Evolutionary conservation across 1,140 invertebrate genomes (phyloP), one percentile per base, ranked within the genome.

Genomic region (Ditylenchus dipsaci): DNA sequence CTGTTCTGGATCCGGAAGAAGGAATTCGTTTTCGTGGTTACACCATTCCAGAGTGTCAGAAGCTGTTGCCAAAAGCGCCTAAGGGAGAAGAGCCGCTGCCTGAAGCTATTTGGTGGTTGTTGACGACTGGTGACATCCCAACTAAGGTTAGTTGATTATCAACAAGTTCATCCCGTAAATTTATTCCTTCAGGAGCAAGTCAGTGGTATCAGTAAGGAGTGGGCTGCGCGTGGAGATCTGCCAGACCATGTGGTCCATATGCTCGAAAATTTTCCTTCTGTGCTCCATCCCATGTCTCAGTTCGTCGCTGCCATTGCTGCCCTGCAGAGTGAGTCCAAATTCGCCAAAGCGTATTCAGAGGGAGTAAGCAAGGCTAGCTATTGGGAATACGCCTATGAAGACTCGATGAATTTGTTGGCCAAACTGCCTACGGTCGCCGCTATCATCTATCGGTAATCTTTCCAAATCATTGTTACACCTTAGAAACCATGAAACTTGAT

Each of bases 271-370:
- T 91, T 97, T 85, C 95, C 95, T 19, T 88, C 88, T 73, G 88
- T 89, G 71, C 84, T 97, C 29, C 93, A 96, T 81, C 93, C 93
- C 0, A 97, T 97, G 94, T 90, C 92, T 13, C 94, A 97, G 84
- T 92, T 96, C 79, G 90, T 90, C 49, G 90, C 91, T 30, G 94
- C 93, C 13, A 89, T 95, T 68, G 93, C 91, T 11, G 89, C 92
- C 1, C 86, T 95, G 56, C 95, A 95, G 84, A 91, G 89, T 78
- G 93, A 97, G 85, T 93, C 91, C 79, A 90, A 91, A 82, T 97
- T 95, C 86, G 91, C 91, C 1, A 89, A 92, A 81, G 94, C 93
- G 0, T 96, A 96, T 84, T 86, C 88, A 1, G 87, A 89, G 56
- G 91, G 91, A 45, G 89, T 92, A 0, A 88, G 90, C 82, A 95